A percentile compares a stretch with the other conserved stretches of the same genome.
phyloP scores from a whole-genome alignment of 2,888 invertebrate species.

The Brachypterus glaber region DNA sequence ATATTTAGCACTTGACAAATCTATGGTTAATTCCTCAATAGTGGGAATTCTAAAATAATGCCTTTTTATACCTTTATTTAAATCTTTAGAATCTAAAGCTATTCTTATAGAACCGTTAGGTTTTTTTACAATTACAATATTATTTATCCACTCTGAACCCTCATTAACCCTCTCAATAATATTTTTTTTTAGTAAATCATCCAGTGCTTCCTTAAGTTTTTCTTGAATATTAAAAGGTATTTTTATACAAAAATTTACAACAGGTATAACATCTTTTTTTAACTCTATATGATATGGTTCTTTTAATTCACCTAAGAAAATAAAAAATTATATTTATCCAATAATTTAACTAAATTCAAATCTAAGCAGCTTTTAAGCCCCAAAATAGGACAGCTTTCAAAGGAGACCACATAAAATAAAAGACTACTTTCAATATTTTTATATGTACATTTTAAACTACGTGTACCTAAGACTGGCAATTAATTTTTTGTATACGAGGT shows the following conservation, averaged over 20 bases:
- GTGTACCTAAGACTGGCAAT: constrained; percentile 12
- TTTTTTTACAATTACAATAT: constrained; percentile 18
- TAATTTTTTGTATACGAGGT: constrained; percentile 13
- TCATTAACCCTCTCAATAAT: constrained; percentile 7
- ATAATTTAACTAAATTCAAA: constrained; percentile 12
- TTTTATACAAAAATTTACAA: constrained; percentile 11
- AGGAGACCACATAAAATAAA: constrained; percentile 12
- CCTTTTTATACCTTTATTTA: constrained; percentile 24
- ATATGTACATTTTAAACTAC: constrained; percentile 10
- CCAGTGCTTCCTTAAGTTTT: constrained; percentile 12
- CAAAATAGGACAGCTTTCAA: no score
- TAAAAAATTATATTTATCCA: constrained; percentile 13
- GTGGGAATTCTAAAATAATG: constrained; percentile 19
- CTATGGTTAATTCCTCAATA: constrained; percentile 25
- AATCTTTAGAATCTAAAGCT: constrained; percentile 28
- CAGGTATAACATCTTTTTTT: constrained; percentile 15
- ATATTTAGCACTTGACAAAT: constrained; percentile 22
- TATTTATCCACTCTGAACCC: no score
- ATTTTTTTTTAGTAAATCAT: constrained; percentile 10
- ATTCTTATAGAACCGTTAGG: constrained; percentile 19
- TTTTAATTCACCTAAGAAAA: constrained; percentile 18
- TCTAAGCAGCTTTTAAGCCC: constrained; percentile 9
- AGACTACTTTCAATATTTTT: constrained; percentile 5
- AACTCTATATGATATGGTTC: constrained; percentile 18
- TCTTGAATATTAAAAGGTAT: constrained; percentile 13